Percentiles rank a stretch among this genome's conserved stretches.
phyloP scores from a whole-genome alignment of 2,888 invertebrate species.

The Volucella inflata region DNA sequence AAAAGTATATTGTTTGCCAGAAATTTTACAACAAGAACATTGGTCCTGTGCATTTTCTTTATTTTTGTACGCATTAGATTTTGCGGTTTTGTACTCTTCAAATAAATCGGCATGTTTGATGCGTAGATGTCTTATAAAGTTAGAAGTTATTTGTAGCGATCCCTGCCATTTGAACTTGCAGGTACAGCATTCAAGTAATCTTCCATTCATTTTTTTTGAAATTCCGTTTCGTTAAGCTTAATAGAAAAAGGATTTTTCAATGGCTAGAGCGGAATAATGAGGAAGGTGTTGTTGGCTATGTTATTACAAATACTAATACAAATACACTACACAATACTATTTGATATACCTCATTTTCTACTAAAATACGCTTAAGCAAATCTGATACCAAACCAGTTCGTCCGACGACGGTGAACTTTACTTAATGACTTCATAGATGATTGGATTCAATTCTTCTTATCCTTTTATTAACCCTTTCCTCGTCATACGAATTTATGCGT shows the following conservation, averaged over 20 bases:
- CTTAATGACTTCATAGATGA: no score
- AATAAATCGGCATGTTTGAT: conserved; percentile 10
- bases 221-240: conserved; percentile 4
- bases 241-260: conserved; percentile 19
- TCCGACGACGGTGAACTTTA: no score
- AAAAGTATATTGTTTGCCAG: conserved; percentile 6
- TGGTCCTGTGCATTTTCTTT: background rate
- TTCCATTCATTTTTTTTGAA: conserved; percentile 9
- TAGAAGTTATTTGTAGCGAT: conserved; percentile 9
- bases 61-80: conserved; percentile 1
- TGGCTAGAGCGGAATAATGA: background rate
- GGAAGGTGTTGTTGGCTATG: no score
- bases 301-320: no score
- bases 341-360: no score
- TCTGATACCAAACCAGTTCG: no score
- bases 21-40: conserved; percentile 22
- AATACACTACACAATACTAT: no score
- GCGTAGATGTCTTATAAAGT: conserved; percentile 11
- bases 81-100: background rate
- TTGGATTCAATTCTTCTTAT: no score
- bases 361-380: no score
- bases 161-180: conserved; percentile 16
- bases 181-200: conserved; percentile 2
- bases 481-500: no score
- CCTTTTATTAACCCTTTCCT: no score